Evolutionary conservation across 1,140 invertebrate genomes (phyloP).

Genomic region (Heliconius himera): DNA sequence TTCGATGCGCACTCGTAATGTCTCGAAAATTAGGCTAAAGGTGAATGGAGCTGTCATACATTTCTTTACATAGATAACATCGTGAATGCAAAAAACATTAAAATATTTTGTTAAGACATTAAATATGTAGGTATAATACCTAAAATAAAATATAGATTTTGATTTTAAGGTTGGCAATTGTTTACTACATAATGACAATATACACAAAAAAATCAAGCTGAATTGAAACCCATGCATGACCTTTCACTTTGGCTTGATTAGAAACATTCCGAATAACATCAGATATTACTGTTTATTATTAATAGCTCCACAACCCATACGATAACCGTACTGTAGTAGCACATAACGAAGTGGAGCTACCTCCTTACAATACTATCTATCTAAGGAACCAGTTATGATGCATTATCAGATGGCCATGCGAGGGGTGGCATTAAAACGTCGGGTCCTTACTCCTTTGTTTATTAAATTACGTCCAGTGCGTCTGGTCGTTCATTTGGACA

Average conservation of each 20-base stretch:
- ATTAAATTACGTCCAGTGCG: constrained; percentile 81
- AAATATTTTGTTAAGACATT: too few species aligned
- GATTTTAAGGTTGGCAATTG: too few species aligned
- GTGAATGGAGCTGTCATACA: too few species aligned
- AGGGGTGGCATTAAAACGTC: constrained; percentile 79
- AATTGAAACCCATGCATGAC: background rate
- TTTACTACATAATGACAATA: background rate
- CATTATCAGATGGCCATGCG: constrained; percentile 77
- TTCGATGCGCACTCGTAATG: too few species aligned
- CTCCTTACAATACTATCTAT: constrained; percentile 76
- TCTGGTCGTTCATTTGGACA: constrained; percentile 78
- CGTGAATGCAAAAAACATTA: too few species aligned
- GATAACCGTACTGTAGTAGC: constrained; percentile 55
- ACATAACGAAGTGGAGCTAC: constrained; percentile 71
- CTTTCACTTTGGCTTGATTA: background rate
- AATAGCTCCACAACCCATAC: constrained; percentile 55
- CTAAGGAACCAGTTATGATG: constrained; percentile 74
- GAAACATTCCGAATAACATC: constrained; percentile 58
- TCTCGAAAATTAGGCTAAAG: too few species aligned
- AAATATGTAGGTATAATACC: too few species aligned
- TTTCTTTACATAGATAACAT: too few species aligned
- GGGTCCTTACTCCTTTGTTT: constrained; percentile 76
- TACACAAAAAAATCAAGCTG: background rate
- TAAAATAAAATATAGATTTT: too few species aligned
- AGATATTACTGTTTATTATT: constrained; percentile 49